These are phyloP conservation scores for Prenolepis imparis DNA, from an alignment of 2,888 invertebrate species.

Conservation along the genomic window DNA sequence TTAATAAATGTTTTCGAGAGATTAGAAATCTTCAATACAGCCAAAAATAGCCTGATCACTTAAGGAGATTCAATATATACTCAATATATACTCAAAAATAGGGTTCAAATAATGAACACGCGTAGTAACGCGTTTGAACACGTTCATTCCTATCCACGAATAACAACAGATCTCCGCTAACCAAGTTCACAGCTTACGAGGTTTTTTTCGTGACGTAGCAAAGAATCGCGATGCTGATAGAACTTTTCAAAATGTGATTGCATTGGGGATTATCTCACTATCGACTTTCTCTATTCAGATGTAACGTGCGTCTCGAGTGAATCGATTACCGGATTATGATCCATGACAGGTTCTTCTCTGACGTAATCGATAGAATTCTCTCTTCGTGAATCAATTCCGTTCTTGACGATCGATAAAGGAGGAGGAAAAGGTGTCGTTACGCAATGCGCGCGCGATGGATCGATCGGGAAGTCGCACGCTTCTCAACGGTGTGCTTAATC, in stretches of 20 bases:
- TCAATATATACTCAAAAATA: too few relatives aligned
- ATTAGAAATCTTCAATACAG: too few relatives aligned
- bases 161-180: not conserved
- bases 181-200: not conserved
- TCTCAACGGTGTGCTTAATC: constrained; percentile 45
- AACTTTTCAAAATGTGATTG: not conserved
- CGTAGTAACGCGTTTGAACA: too few relatives aligned
- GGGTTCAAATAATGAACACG: too few relatives aligned
- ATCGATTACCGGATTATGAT: not conserved
- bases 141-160: too few relatives aligned
- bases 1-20: too few relatives aligned
- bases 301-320: not conserved
- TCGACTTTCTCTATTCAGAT: not conserved
- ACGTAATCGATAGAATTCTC: constrained; percentile 30
- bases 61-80: too few relatives aligned
- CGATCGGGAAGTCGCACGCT: constrained; percentile 46
- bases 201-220: not conserved
- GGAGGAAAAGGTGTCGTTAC: not conserved
- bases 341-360: not conserved
- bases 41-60: too few relatives aligned
- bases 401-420: constrained; percentile 1
- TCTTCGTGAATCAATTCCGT: constrained; percentile 12
- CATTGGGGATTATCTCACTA: not conserved
- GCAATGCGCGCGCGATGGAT: constrained; percentile 28
- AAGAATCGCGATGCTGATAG: not conserved